Base-by-base conservation (phyloP, 2,888 invertebrate species). In the Rhagophthalmus giganteus region DNA sequence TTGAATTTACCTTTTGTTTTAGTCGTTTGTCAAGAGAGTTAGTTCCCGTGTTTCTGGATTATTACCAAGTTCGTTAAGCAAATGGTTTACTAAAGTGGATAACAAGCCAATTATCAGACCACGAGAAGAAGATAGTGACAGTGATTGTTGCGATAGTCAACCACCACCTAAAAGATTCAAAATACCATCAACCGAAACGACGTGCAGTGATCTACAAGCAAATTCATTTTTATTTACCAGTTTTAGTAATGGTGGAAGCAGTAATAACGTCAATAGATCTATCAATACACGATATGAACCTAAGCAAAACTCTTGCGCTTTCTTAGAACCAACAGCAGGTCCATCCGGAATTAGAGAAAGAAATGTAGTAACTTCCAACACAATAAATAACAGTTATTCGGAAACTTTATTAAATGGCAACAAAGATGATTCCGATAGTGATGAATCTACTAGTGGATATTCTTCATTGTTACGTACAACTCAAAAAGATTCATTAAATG, bases 1-100 rank as follows among this genome's bases (percentile, higher is more conserved):
- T n/a, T n/a, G n/a, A n/a, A n/a, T n/a, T n/a, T n/a, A n/a, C n/a
- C 9, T 13, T 27, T 13, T 39, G 31, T 80, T 80, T 33, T 77
- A 87, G 86, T 86, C 87, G 12, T 84, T 87, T 70, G 83, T 86
- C 52, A 81, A 80, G 67, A 85, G 84, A 77, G 80, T 87, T 41
- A 82, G 82, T 58, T 81, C 81, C 47, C 79, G 79, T 62, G 79
- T 86, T 42, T 79, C 84, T 2, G 82, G 81, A 46, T 73, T 86
- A 20, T 76, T 87, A 62, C 84, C 85, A 11, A 78, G 82, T 41
- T 78, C 81, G 16, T 71, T 82, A 47, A 77, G 77, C 2, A 81
- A 78, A 61, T 81, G 81, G 81, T 81, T 82, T 52, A 61, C 69
- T 11, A 67, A 58, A 33, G 61, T 57, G 13, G 65, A 64, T 31